These are phyloP conservation scores for Tenthredo distinguenda DNA, from an alignment of 2,888 invertebrate genomes.

Conservation along the genomic window DNA sequence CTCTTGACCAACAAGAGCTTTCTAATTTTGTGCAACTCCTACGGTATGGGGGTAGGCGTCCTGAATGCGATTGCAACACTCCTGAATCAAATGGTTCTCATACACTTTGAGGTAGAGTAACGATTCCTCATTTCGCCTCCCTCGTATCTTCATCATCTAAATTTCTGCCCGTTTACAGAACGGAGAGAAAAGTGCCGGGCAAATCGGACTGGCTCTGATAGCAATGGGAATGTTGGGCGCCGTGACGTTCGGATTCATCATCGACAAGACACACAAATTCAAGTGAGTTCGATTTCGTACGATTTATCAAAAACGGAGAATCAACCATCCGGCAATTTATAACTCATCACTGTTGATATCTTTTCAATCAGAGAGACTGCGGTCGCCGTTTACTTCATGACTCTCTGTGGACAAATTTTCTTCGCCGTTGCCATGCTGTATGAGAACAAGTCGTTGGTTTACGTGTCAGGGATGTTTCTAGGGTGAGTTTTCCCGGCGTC, in stretches of 20 bases:
- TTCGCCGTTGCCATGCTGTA: constrained; percentile 66
- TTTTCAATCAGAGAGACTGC: constrained; percentile 80
- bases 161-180: constrained; percentile 72
- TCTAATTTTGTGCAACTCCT: constrained; percentile 82
- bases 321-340: background rate
- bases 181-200: constrained; percentile 81
- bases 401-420: constrained; percentile 70
- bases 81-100: constrained; percentile 78
- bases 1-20: constrained; percentile 81
- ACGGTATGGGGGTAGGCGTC: constrained; percentile 87
- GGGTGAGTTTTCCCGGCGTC: constrained; percentile 64
- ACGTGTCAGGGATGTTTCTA: constrained; percentile 66
- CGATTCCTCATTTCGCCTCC: background rate
- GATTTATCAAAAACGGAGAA: background rate
- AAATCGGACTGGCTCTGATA: constrained; percentile 83
- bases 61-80: constrained; percentile 87
- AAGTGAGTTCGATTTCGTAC: constrained; percentile 79
- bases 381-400: constrained; percentile 68
- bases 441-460: constrained; percentile 70
- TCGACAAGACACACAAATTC: constrained; percentile 84
- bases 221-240: constrained; percentile 84
- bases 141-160: background rate
- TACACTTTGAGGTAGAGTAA: constrained; percentile 76
- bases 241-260: constrained; percentile 82
- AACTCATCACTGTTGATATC: background rate